A percentile compares a stretch with the other conserved stretches of the same genome.
Conservation (phyloP, 1,140 invertebrate genomes). For the Dinoponera quadriceps region DNA sequence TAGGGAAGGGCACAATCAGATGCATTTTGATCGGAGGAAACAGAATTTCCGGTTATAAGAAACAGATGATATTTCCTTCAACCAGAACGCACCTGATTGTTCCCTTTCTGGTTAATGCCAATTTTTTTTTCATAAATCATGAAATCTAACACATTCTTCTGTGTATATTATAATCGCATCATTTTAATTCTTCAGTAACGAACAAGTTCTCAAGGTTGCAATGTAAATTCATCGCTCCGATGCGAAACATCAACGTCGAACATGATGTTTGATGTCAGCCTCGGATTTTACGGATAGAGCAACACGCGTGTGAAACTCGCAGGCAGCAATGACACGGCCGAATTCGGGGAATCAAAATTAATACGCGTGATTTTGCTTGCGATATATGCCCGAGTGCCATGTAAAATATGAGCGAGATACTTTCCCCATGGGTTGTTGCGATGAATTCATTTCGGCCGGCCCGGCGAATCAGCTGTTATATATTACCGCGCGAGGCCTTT, state of each 20-base stretch:
- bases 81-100: no score
- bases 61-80: no score
- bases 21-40: no score
- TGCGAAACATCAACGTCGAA: not conserved
- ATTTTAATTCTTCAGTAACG: not conserved
- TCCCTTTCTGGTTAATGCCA: no score
- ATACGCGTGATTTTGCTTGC: conserved; percentile 42
- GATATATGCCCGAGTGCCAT: conserved; percentile 2
- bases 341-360: conserved; percentile 25
- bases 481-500: conserved; percentile 52
- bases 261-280: not conserved
- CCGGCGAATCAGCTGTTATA: conserved; percentile 48
- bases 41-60: no score
- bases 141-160: conserved; percentile 1
- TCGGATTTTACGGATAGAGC: not conserved
- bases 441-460: conserved; percentile 39
- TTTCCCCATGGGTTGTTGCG: conserved; percentile 30
- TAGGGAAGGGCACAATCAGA: no score
- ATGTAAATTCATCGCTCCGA: not conserved
- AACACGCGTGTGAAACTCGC: not conserved
- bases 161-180: not conserved
- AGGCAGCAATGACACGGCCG: conserved; percentile 29
- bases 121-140: not conserved
- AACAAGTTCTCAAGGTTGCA: not conserved
- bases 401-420: conserved; percentile 44